These are phyloP conservation scores for Piaya cayana DNA, from an alignment of 2,113 vertebrate species.

Conservation along the genomic window DNA sequence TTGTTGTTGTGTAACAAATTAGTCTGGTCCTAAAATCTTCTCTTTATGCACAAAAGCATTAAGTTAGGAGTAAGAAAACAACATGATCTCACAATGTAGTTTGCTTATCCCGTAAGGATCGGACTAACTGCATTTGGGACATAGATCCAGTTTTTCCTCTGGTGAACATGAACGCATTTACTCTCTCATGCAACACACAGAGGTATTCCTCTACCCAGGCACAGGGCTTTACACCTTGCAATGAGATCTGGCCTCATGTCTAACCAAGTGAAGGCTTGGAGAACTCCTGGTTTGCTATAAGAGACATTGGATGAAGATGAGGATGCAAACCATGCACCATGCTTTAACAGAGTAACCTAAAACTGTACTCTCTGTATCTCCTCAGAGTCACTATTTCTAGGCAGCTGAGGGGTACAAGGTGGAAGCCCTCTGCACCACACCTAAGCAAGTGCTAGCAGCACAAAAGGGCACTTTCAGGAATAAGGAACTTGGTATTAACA, in stretches of 20 bases:
- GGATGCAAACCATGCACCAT: accelerated
- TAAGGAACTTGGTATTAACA: neutral
- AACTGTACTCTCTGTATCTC: neutral
- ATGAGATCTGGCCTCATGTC: neutral
- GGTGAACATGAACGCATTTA: neutral
- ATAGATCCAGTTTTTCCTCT: accelerated
- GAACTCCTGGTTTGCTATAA: neutral
- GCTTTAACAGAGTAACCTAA: neutral
- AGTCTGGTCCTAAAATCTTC: neutral
- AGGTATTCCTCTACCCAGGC: neutral
- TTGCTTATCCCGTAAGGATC: neutral
- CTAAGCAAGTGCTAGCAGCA: neutral
- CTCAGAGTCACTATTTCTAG: neutral
- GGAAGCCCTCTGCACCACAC: neutral
- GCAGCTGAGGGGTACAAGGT: neutral
- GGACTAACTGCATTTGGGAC: neutral
- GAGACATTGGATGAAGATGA: neutral
- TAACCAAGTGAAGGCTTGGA: neutral
- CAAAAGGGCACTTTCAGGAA: neutral
- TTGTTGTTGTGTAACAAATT: neutral
- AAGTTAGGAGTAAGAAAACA: neutral
- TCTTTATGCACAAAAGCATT: neutral
- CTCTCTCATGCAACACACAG: neutral
- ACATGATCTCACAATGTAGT: neutral
- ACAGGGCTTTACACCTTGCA: neutral